Evolutionary conservation across 2,113 vertebrate genomes (phyloP).

Genomic region (Fregetta grallaria): DNA sequence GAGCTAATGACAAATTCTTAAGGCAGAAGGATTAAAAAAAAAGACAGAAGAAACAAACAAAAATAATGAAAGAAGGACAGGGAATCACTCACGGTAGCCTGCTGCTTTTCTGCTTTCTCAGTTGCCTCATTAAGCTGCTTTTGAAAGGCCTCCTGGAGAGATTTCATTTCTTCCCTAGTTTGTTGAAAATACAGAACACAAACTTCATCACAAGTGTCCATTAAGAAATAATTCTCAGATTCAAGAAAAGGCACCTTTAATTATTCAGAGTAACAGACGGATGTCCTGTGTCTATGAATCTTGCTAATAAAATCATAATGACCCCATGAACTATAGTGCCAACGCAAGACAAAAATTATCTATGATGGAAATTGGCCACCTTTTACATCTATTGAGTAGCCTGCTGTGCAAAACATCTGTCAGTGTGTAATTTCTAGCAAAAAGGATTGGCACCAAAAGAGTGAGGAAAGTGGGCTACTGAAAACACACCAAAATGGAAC

Average conservation of each 20-base stretch:
- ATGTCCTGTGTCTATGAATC: not conserved
- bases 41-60: not conserved
- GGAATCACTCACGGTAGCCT: conserved; percentile 88
- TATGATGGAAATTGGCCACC: not conserved
- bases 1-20: not conserved
- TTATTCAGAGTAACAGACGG: not conserved
- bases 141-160: conserved; percentile 92
- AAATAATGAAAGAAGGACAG: not conserved
- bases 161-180: conserved; percentile 95
- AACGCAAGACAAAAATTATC: not conserved
- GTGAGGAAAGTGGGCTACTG: not conserved
- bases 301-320: not conserved
- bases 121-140: conserved; percentile 94
- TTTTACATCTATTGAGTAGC: not conserved
- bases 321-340: not conserved
- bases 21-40: not conserved
- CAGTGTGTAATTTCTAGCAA: not conserved
- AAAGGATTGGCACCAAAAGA: conserved; percentile 12
- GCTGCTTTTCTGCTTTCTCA: conserved; percentile 93
- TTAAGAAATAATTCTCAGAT: not conserved
- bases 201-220: conserved; percentile 12
- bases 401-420: conserved; percentile 22
- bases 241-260: conserved; percentile 15
- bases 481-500: not conserved
- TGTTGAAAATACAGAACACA: conserved; percentile 59